Evolutionary conservation across 2,888 invertebrate genomes (phyloP).

Genomic region (Argyresthia goedartella): DNA sequence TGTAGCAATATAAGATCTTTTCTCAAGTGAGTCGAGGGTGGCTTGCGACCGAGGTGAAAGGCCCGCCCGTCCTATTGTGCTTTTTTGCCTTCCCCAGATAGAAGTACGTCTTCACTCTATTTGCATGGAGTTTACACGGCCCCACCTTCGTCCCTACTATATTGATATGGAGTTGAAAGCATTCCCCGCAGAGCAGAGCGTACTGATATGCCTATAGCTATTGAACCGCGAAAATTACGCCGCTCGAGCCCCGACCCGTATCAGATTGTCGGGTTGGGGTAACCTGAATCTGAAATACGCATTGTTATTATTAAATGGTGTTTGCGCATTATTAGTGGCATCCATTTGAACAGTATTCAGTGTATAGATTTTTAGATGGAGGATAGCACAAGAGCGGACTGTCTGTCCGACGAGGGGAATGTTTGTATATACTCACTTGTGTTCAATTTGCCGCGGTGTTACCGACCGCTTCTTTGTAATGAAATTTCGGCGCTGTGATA

Average conservation of each 20-base stretch:
- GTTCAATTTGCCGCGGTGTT: constrained; percentile 15
- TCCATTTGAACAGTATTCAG: neutral
- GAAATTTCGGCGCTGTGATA: constrained; percentile 12
- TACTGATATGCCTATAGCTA: constrained; percentile 1
- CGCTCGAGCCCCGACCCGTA: too few species aligned
- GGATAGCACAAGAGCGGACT: too few species aligned
- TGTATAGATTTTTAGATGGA: too few species aligned
- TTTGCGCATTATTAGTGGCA: neutral
- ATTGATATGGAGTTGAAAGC: constrained; percentile 1
- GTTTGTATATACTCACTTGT: constrained; percentile 6
- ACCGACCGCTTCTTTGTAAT: constrained; percentile 13
- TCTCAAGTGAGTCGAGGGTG: constrained; percentile 1
- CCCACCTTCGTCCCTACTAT: constrained; percentile 3
- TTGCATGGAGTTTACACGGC: constrained; percentile 11
- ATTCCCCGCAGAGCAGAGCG: neutral
- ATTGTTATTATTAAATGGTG: neutral
- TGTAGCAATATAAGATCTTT: neutral
- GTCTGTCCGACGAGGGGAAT: neutral
- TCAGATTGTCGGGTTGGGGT: too few species aligned
- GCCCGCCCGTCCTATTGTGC: neutral
- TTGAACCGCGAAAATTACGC: too few species aligned
- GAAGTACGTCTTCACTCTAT: constrained; percentile 4
- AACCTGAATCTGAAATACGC: neutral
- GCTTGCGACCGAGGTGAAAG: neutral
- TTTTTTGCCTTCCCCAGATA: constrained; percentile 8